Evolutionary conservation across 2,888 invertebrate genomes (phyloP).

Genomic region (Copidosoma aretas): DNA sequence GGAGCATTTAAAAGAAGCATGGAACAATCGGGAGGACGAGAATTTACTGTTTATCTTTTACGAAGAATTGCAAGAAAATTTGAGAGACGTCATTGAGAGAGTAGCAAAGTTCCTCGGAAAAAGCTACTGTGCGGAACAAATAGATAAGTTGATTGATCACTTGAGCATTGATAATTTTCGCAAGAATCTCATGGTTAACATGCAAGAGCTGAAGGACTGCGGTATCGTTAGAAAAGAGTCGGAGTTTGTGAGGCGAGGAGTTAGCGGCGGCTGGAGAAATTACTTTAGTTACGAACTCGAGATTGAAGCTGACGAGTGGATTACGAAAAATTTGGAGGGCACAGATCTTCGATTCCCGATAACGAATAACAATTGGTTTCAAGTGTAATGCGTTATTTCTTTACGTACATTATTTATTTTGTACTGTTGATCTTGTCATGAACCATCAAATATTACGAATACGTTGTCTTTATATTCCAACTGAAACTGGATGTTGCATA

Average conservation of each 20-base stretch:
- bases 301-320: constrained; percentile 74
- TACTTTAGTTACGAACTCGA: constrained; percentile 75
- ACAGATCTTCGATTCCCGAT: constrained; percentile 70
- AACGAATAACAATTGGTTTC: constrained; percentile 30
- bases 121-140: constrained; percentile 66
- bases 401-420: not conserved
- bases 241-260: constrained; percentile 74
- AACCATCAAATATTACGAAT: no score
- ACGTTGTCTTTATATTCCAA: no score
- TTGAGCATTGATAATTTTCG: constrained; percentile 83
- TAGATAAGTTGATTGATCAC: constrained; percentile 72
- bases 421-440: no score
- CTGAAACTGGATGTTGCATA: no score
- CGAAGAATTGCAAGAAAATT: constrained; percentile 78
- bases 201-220: constrained; percentile 69
- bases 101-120: constrained; percentile 72
- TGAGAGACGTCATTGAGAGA: constrained; percentile 66
- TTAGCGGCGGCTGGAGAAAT: constrained; percentile 74
- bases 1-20: constrained; percentile 80
- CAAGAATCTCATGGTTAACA: constrained; percentile 80
- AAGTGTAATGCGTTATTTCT: not conserved
- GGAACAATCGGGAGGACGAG: constrained; percentile 70
- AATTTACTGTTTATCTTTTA: constrained; percentile 81
- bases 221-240: constrained; percentile 70
- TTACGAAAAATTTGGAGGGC: constrained; percentile 68